phyloP scores from a whole-genome alignment of 2,797 vertebrate genomes.

The Nyctibius grandis region DNA sequence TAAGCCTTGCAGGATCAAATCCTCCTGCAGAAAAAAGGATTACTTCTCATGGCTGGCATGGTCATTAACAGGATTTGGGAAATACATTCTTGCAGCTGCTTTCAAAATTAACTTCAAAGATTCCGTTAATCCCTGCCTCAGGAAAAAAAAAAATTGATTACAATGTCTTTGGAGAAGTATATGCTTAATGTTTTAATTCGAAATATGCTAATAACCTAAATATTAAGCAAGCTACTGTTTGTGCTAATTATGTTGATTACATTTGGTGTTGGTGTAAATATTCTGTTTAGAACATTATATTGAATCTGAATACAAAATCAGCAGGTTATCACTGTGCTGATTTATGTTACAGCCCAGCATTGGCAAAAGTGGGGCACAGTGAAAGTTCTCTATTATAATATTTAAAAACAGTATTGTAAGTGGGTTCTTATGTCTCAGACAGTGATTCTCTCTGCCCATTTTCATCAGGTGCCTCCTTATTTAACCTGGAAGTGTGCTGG shows the following conservation, averaged over 20 bases:
- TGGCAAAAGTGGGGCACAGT: slow-evolving; percentile 3
- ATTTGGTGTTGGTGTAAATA: slow-evolving; percentile 49
- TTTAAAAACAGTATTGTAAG: not conserved
- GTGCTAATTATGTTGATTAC: slow-evolving; percentile 34
- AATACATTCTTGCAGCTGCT: slow-evolving; percentile 44
- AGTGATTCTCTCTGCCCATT: not conserved
- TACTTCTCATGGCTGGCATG: slow-evolving; percentile 30
- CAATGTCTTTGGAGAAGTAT: slow-evolving; percentile 46
- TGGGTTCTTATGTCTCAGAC: not conserved
- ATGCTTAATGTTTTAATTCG: slow-evolving; percentile 48
- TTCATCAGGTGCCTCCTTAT: not conserved
- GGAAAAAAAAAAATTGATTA: slow-evolving; percentile 22
- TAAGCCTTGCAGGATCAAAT: slow-evolving; percentile 22
- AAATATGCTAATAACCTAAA: slow-evolving; percentile 48
- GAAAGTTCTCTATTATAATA: not conserved
- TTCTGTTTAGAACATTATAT: not conserved
- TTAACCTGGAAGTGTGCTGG: not conserved
- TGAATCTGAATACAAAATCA: slow-evolving; percentile 47
- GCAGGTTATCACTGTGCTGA: slow-evolving; percentile 11
- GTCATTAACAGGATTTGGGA: slow-evolving; percentile 61
- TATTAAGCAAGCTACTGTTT: slow-evolving; percentile 36
- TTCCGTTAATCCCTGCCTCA: slow-evolving; percentile 50
- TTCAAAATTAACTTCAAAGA: slow-evolving; percentile 64
- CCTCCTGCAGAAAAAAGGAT: slow-evolving; percentile 10
- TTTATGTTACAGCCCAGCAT: not conserved